Evolutionary conservation across 2,797 vertebrate genomes (phyloP).

Genomic region (Chromis chromis): DNA sequence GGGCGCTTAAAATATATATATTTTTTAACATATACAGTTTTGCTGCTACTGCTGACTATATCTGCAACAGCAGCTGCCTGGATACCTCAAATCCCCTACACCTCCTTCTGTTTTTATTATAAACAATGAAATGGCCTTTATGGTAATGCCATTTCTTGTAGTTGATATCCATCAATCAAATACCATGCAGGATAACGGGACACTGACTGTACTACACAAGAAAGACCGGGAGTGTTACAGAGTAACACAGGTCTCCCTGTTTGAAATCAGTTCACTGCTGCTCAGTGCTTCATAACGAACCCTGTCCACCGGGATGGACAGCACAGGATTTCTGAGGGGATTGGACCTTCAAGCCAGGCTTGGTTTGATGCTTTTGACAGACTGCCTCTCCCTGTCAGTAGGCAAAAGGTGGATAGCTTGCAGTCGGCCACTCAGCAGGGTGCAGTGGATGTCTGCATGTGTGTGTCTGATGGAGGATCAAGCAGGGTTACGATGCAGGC

Average conservation of each 20-base stretch:
- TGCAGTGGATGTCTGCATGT: constrained; percentile 46
- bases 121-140: constrained; percentile 9
- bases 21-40: neutral
- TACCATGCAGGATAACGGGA: neutral
- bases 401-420: constrained; percentile 55
- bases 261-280: constrained; percentile 29
- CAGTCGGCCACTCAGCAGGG: constrained; percentile 60
- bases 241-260: neutral
- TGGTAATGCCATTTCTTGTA: neutral
- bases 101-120: neutral
- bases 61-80: neutral
- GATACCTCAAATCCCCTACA: neutral
- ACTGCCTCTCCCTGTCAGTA: constrained; percentile 51
- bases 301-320: constrained; percentile 13
- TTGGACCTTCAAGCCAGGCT: constrained; percentile 51
- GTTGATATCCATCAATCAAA: constrained; percentile 17
- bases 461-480: constrained; percentile 70
- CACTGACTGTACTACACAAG: neutral
- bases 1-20: too few relatives aligned
- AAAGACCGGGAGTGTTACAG: constrained; percentile 2
- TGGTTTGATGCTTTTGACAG: constrained; percentile 68
- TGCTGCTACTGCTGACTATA: neutral
- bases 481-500: constrained; percentile 70
- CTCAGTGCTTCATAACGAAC: constrained; percentile 22
- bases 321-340: constrained; percentile 53